Evolutionary conservation across 2,113 vertebrate species (phyloP).

Genomic region (Etheostoma cragini): DNA sequence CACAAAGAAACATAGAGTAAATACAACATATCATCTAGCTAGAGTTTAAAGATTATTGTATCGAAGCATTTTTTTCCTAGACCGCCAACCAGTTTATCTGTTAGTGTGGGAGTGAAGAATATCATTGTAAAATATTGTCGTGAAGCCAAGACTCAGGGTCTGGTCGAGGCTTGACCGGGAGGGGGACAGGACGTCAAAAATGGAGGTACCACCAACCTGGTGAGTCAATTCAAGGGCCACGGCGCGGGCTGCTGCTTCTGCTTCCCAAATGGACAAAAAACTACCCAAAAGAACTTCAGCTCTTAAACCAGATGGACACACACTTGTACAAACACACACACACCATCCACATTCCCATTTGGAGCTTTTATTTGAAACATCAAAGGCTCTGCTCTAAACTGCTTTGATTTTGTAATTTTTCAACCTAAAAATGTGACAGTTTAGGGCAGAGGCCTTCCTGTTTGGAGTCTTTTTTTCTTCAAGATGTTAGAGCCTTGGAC

Average conservation of each 20-base stretch:
- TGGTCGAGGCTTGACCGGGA: conserved; percentile 87
- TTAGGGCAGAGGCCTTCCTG: background rate
- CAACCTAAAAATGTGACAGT: background rate
- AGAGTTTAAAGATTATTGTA: background rate
- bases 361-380: background rate
- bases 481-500: conserved; percentile 1
- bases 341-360: background rate
- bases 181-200: conserved; percentile 86
- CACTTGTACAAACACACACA: background rate
- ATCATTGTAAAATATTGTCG: conserved; percentile 96
- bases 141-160: conserved; percentile 90
- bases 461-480: background rate
- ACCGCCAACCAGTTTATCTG: conserved; percentile 60
- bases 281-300: conserved; percentile 8
- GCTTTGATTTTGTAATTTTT: background rate
- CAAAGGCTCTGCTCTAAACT: background rate
- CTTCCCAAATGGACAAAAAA: conserved; percentile 84
- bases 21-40: conserved; percentile 26
- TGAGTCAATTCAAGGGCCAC: conserved; percentile 87
- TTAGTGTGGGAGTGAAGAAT: conserved; percentile 85
- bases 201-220: conserved; percentile 96
- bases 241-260: conserved; percentile 82
- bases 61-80: background rate
- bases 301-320: background rate
- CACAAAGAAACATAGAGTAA: background rate